Evolutionary conservation across 2,797 vertebrate genomes (phyloP).

Genomic region (Morelia viridis): DNA sequence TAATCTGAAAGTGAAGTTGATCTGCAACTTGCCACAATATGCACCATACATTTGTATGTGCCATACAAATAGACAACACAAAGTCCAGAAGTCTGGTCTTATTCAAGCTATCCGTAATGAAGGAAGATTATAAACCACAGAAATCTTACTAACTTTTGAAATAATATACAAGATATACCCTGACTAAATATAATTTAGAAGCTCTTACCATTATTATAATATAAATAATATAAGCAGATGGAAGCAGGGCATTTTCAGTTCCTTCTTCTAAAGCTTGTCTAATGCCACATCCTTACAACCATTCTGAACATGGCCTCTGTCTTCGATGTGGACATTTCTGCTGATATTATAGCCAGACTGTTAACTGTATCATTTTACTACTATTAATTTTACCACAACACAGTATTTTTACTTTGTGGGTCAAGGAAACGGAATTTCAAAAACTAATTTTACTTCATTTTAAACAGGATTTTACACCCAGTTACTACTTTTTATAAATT

Average conservation of each 20-base stretch:
- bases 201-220: neutral
- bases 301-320: neutral
- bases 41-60: neutral
- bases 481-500: neutral
- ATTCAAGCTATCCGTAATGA: neutral
- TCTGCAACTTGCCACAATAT: neutral
- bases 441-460: neutral
- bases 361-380: neutral
- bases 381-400: neutral
- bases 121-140: neutral
- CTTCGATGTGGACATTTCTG: neutral
- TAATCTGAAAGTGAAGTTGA: neutral
- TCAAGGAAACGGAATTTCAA: neutral
- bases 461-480: neutral
- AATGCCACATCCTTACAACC: neutral
- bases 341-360: neutral
- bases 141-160: neutral
- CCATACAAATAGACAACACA: neutral
- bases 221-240: neutral
- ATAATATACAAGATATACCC: neutral
- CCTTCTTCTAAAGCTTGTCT: neutral
- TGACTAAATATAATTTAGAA: neutral
- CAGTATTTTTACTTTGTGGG: neutral
- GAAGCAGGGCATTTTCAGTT: neutral
- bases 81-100: neutral